Evolutionary conservation across 1,140 invertebrate genomes (phyloP).

Genomic region (Adoxophyes honmai): DNA sequence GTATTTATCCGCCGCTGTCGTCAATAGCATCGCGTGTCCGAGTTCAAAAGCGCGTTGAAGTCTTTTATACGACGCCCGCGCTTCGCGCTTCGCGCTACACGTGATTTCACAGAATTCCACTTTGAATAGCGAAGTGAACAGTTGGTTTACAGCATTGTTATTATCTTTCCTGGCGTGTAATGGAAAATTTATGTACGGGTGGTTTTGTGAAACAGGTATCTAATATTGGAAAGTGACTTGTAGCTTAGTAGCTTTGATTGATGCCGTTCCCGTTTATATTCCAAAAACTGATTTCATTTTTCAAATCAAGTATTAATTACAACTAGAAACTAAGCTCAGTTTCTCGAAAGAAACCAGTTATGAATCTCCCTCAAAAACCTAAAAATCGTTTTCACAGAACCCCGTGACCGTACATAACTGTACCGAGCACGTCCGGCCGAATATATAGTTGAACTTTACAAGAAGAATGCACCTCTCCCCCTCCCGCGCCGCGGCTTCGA

Average conservation of each 20-base stretch:
- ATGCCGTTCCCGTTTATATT: no score
- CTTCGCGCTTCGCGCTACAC: neutral
- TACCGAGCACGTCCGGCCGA: slow-evolving; percentile 51
- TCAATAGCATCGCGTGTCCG: neutral
- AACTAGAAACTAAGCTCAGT: no score
- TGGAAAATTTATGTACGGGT: neutral
- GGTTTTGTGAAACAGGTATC: no score
- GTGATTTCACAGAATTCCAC: slow-evolving; percentile 8
- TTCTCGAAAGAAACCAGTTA: no score
- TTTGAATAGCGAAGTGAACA: slow-evolving; percentile 1
- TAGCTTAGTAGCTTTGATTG: no score
- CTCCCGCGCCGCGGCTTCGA: slow-evolving; percentile 70
- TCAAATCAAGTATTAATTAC: no score
- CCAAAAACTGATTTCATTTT: no score
- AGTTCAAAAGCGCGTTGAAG: slow-evolving; percentile 32
- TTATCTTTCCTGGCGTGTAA: slow-evolving; percentile 24
- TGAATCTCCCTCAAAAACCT: neutral
- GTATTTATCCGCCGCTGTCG: no score
- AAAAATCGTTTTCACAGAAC: neutral
- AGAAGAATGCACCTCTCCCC: slow-evolving; percentile 74
- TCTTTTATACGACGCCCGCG: slow-evolving; percentile 39
- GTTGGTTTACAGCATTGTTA: neutral
- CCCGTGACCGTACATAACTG: slow-evolving; percentile 42
- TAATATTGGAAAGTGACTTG: no score
- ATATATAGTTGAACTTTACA: slow-evolving; percentile 74